Percentiles rank a stretch among this genome's conserved stretches.
phyloP scores from a whole-genome alignment of 2,888 invertebrate species.

The Tachystola acroxantha region DNA sequence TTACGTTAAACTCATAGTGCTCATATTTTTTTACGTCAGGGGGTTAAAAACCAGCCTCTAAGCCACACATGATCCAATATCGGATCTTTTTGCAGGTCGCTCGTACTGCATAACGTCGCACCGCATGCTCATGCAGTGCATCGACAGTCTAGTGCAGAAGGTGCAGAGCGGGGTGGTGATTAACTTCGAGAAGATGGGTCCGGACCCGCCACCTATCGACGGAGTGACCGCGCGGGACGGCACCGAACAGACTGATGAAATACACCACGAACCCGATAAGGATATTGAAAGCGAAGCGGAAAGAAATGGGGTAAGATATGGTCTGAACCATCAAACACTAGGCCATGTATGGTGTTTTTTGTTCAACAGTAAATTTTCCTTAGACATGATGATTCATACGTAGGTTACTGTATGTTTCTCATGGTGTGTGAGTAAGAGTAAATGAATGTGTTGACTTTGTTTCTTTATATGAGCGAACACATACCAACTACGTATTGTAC shows the following conservation, averaged over 20 bases:
- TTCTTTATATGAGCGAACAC: too few species aligned
- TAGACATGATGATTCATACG: too few species aligned
- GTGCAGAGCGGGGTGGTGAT: conserved; percentile 98
- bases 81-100: conserved; percentile 86
- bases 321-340: background rate
- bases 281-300: conserved; percentile 67
- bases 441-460: too few species aligned
- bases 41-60: too few species aligned
- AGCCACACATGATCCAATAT: too few species aligned
- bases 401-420: too few species aligned
- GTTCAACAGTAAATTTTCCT: too few species aligned
- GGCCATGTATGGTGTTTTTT: too few species aligned
- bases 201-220: conserved; percentile 87
- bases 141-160: conserved; percentile 97
- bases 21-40: too few species aligned
- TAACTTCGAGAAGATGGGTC: conserved; percentile 97
- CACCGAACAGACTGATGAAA: conserved; percentile 63
- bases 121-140: conserved; percentile 95
- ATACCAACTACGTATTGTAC: too few species aligned
- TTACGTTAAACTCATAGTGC: too few species aligned
- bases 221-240: conserved; percentile 68
- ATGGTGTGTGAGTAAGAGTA: too few species aligned
- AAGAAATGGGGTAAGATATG: conserved; percentile 64
- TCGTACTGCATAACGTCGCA: conserved; percentile 97
- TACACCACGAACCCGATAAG: conserved; percentile 60